These are phyloP conservation scores for Drosophila triauraria DNA, from an alignment of 1,140 invertebrate genomes.

Conservation along the genomic window DNA sequence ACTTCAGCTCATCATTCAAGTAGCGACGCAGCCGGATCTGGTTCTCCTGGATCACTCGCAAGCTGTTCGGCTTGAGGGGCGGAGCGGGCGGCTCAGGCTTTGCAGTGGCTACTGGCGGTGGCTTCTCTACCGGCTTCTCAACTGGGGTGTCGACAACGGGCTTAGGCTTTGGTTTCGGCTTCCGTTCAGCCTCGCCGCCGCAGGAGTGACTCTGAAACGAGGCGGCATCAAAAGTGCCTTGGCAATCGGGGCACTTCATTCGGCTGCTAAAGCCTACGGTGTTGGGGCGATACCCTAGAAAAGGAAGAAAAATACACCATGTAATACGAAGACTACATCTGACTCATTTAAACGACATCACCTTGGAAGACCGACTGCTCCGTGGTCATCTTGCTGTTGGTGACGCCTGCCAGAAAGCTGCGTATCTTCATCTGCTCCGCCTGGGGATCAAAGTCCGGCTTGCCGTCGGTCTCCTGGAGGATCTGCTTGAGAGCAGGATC, in stretches of 20 bases:
- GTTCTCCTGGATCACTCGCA: constrained; percentile 68
- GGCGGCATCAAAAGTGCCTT: constrained; percentile 38
- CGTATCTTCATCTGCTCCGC: constrained; percentile 68
- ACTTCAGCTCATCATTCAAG: constrained; percentile 78
- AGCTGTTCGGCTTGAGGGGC: constrained; percentile 26
- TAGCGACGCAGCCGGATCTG: constrained; percentile 73
- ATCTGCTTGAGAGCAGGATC: constrained; percentile 68
- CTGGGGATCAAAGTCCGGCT: constrained; percentile 62
- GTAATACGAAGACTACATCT: too few relatives aligned
- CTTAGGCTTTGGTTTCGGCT: constrained; percentile 2
- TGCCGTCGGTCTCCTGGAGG: constrained; percentile 51
- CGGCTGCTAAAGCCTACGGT: neutral
- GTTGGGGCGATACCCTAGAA: constrained; percentile 2
- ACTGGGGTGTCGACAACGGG: neutral
- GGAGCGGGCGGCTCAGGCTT: neutral
- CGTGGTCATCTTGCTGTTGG: constrained; percentile 30
- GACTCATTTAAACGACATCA: neutral
- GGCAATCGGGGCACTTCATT: constrained; percentile 66
- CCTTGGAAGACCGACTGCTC: constrained; percentile 37
- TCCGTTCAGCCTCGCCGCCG: constrained; percentile 2
- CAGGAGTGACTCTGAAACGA: constrained; percentile 63
- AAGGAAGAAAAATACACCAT: too few relatives aligned
- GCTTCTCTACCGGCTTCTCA: neutral
- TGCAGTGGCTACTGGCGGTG: neutral
- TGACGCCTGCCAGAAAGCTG: constrained; percentile 64